These are phyloP conservation scores for Latrodectus elegans DNA, from an alignment of 2,888 invertebrate genomes.

Conservation along the genomic window DNA sequence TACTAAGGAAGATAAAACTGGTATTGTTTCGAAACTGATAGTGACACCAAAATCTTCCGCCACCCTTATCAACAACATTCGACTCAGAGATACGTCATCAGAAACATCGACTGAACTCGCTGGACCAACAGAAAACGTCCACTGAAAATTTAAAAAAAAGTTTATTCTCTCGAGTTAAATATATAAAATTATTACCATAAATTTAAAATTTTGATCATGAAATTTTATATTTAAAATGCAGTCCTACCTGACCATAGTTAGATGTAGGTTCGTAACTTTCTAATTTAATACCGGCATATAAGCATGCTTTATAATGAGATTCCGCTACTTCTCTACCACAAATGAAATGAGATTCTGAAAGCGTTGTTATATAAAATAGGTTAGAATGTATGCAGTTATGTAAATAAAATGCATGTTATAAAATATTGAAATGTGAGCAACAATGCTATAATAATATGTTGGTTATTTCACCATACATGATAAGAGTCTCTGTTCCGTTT, in stretches of 20 bases:
- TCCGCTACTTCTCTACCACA: conserved; percentile 97
- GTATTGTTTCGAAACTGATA: conserved; percentile 82
- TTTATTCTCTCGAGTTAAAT: background rate
- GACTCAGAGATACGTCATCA: conserved; percentile 91
- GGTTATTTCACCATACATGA: too few species aligned
- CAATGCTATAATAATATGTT: too few species aligned
- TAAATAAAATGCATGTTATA: too few species aligned
- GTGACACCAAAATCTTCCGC: conserved; percentile 92
- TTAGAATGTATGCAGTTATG: too few species aligned
- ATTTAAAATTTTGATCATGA: too few species aligned
- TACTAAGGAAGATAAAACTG: conserved; percentile 80
- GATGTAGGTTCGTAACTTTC: conserved; percentile 97
- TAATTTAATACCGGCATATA: conserved; percentile 94
- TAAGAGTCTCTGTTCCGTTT: too few species aligned
- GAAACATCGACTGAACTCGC: conserved; percentile 83
- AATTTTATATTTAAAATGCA: background rate
- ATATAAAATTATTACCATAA: background rate
- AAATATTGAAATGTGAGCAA: too few species aligned
- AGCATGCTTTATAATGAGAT: conserved; percentile 94
- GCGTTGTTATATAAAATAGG: too few species aligned
- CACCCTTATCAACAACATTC: conserved; percentile 88
- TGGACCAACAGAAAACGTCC: conserved; percentile 94
- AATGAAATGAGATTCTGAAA: conserved; percentile 78
- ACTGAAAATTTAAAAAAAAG: conserved; percentile 76
- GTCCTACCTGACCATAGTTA: conserved; percentile 88